Base-by-base conservation (phyloP, 2,113 vertebrate species). In the Bufo gargarizans region DNA sequence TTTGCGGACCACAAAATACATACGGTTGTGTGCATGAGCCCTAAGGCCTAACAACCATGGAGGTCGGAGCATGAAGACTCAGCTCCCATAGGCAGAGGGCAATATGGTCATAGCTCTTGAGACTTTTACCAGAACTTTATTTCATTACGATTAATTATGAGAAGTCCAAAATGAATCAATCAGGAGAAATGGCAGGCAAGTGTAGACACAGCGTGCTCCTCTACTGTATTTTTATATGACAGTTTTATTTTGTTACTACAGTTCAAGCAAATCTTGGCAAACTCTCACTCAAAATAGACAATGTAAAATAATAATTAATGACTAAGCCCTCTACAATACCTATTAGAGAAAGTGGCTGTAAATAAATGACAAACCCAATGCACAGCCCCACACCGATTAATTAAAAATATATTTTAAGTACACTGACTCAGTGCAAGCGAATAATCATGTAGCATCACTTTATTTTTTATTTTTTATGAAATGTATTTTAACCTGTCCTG, bases 291-390 rank as follows among this genome's bases (percentile, higher is more conserved):
- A 82, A 82, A 82, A 82, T 82, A 61, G 45, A 65, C 80, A 67
- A 82, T 82, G 65, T 82, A 82, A n/a, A 65, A 67, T 50, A 82
- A 82, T 82, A 65, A 82, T 17, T 61, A 82, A 82, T 82, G 50
- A 82, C 65, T 82, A 82, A 65, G 49, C 6, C 59, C 45, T 61
- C 47, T 65, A 47, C 59, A 82, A 82, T 65, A n/a, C 80, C 80
- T 82, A 49, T 82, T 12, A 61, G 77, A 61, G 59, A 82, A 82
- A 82, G 80, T 82, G 59, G 80, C 80, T 82, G 59, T 65, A 82
- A 82, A 82, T 82, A 67, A 82, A 82, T 67, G 43, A 82, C 80
- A 65, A 47, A 82, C 80, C 59, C 80, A 49, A 19, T 43, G 45
- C 59, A 50, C 59, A 19, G 45, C 59, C 3, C 45, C 79, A 1